Conservation (phyloP, 2,888 invertebrate genomes). For the Cryptus viduatorius region DNA sequence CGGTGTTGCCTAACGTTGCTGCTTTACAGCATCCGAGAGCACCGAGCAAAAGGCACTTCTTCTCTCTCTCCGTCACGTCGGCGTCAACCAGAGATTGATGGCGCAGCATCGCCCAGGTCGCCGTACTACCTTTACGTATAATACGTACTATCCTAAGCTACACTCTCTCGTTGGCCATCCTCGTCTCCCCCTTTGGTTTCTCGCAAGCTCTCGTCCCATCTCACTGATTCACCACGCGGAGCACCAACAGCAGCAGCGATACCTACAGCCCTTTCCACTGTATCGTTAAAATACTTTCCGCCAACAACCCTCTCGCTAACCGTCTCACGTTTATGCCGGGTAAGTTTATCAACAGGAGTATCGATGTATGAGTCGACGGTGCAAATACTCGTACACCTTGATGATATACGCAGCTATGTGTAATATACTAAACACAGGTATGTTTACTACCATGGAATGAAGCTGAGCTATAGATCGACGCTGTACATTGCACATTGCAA, state of each 20-base stretch:
- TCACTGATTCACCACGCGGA: slow-evolving; percentile 44
- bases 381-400: background rate
- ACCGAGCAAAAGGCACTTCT: slow-evolving; percentile 8
- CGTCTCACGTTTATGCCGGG: slow-evolving; percentile 50
- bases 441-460: background rate
- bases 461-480: background rate
- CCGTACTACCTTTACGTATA: slow-evolving; percentile 44
- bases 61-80: slow-evolving; percentile 58
- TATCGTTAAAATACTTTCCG: slow-evolving; percentile 67
- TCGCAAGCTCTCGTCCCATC: slow-evolving; percentile 51
- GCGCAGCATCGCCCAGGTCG: slow-evolving; percentile 64
- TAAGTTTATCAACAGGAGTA: slow-evolving; percentile 48
- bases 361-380: slow-evolving; percentile 9
- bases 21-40: slow-evolving; percentile 44
- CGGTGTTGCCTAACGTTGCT: slow-evolving; percentile 36
- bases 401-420: background rate
- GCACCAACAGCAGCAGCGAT: slow-evolving; percentile 19
- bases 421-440: slow-evolving; percentile 21
- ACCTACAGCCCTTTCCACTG: slow-evolving; percentile 56
- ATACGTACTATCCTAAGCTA: slow-evolving; percentile 49
- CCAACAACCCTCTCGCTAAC: slow-evolving; percentile 47
- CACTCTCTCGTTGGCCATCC: slow-evolving; percentile 48
- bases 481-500: slow-evolving; percentile 34
- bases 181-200: slow-evolving; percentile 57
- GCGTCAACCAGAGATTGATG: slow-evolving; percentile 75